Conservation (phyloP, 2,888 invertebrate species). For the Craniophora ligustri region DNA sequence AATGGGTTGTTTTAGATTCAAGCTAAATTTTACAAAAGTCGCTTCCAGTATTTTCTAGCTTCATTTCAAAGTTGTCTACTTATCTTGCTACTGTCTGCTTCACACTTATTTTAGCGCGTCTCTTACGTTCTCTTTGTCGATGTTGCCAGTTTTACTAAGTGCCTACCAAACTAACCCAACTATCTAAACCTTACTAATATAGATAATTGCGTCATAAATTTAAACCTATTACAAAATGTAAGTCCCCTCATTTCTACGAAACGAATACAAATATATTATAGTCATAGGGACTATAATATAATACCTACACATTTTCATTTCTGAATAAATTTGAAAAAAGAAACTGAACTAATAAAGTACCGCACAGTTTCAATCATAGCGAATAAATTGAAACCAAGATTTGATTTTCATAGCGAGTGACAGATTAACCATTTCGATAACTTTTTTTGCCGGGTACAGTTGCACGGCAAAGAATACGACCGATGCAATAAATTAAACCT, state of each 20-base stretch:
- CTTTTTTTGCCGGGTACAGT: constrained; percentile 58
- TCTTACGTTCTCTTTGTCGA: constrained; percentile 22
- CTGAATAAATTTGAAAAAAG: not conserved
- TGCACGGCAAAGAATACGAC: constrained; percentile 73
- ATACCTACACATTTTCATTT: too few relatives aligned
- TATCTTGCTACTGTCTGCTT: constrained; percentile 38
- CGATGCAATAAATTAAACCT: constrained; percentile 82
- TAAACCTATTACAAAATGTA: too few relatives aligned
- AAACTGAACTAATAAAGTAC: not conserved
- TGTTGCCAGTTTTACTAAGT: too few relatives aligned
- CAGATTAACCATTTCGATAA: constrained; percentile 54
- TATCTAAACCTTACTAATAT: too few relatives aligned
- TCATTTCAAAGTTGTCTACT: constrained; percentile 18
- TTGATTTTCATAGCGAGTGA: constrained; percentile 37
- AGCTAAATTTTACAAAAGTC: not conserved
- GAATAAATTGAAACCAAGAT: constrained; percentile 20
- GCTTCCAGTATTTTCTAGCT: constrained; percentile 10
- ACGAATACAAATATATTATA: too few relatives aligned
- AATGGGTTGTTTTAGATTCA: not conserved
- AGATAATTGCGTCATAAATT: too few relatives aligned
- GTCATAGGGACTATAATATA: too few relatives aligned
- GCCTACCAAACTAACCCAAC: too few relatives aligned
- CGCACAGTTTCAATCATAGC: constrained; percentile 11
- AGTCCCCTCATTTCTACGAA: too few relatives aligned
- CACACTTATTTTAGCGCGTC: constrained; percentile 41